Percentiles rank a stretch among this genome's conserved stretches.
Conservation (phyloP, 1,140 invertebrate species). For the Brachionus sp. region DNA sequence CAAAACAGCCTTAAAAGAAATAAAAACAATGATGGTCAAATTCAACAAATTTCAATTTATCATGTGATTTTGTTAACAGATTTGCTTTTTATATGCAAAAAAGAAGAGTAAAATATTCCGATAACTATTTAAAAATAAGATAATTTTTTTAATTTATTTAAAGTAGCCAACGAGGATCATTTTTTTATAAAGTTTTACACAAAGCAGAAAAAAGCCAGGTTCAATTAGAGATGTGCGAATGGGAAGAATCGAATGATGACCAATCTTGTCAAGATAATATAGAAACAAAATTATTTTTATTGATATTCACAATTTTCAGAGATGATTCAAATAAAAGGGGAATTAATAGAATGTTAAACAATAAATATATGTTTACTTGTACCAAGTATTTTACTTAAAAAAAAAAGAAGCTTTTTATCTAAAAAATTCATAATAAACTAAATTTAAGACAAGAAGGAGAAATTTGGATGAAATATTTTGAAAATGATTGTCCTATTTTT, state of each 20-base stretch:
- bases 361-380: neutral
- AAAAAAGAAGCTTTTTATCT: too few relatives aligned
- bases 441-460: neutral
- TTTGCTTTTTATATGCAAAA: constrained; percentile 21
- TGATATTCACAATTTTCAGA: neutral
- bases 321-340: neutral
- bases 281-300: neutral
- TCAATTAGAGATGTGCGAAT: neutral
- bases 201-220: neutral
- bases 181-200: neutral
- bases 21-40: neutral
- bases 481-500: neutral
- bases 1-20: neutral
- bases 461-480: neutral
- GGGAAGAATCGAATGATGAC: neutral
- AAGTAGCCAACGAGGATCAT: neutral
- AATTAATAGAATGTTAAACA: neutral
- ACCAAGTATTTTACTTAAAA: neutral
- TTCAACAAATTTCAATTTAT: neutral
- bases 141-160: neutral
- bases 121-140: neutral
- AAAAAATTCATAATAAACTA: neutral
- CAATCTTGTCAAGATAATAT: neutral
- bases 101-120: neutral
- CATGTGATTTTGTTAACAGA: neutral